Evolutionary conservation across 2,888 invertebrate genomes (phyloP).

Genomic region (Caenorhabditis angaria): DNA sequence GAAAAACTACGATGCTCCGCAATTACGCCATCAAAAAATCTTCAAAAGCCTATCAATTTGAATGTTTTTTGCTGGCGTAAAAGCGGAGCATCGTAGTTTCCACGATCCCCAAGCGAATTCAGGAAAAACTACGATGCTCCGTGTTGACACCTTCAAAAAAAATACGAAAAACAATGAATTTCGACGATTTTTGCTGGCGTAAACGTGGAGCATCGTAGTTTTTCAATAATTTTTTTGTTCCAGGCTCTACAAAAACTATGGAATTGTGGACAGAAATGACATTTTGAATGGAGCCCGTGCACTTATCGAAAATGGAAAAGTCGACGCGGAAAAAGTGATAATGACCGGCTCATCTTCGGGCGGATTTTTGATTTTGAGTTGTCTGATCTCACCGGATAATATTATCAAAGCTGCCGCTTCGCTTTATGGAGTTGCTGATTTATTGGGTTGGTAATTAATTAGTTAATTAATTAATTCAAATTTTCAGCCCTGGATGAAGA

Average conservation of each 20-base stretch:
- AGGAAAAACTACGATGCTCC: too few relatives aligned
- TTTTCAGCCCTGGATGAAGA: conserved; percentile 57
- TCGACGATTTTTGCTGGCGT: too few relatives aligned
- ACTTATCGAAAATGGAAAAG: conserved; percentile 66
- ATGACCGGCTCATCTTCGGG: conserved; percentile 74
- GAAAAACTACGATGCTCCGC: too few relatives aligned
- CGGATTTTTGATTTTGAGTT: conserved; percentile 58
- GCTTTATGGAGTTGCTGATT: conserved; percentile 74
- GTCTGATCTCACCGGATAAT: conserved; percentile 56
- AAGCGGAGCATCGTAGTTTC: too few relatives aligned
- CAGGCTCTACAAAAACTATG: conserved; percentile 72
- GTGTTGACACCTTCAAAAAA: too few relatives aligned
- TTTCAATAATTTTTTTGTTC: conserved; percentile 12
- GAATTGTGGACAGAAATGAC: conserved; percentile 74
- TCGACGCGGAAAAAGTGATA: conserved; percentile 72
- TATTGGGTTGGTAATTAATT: conserved; percentile 53
- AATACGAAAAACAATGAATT: too few relatives aligned
- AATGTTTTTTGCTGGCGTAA: too few relatives aligned
- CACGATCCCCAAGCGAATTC: too few relatives aligned
- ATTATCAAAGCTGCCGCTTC: conserved; percentile 74
- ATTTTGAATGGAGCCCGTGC: conserved; percentile 72
- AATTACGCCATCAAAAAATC: too few relatives aligned
- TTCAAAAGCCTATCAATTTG: too few relatives aligned
- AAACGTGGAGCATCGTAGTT: neutral
- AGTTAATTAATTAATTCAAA: neutral